A percentile compares a stretch with the other conserved stretches of the same genome.
Evolutionary conservation across 1,140 invertebrate species (phyloP).

Genomic region (Tachypleus tridentatus): DNA sequence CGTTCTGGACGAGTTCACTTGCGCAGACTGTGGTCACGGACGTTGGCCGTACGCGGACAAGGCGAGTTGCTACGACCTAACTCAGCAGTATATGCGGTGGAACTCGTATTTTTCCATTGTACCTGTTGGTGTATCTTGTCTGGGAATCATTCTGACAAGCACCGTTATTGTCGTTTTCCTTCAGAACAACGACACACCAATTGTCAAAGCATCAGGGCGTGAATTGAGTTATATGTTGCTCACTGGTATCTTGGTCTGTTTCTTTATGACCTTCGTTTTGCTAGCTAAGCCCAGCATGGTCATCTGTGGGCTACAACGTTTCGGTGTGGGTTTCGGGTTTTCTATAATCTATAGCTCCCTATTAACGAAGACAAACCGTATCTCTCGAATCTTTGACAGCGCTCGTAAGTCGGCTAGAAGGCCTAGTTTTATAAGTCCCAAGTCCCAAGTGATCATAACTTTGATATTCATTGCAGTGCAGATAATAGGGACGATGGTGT

Average conservation of each 20-base stretch:
- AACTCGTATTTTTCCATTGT: conserved; percentile 42
- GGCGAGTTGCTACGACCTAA: conserved; percentile 32
- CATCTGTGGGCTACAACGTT: conserved; percentile 42
- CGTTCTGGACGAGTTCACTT: conserved; percentile 44
- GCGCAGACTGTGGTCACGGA: conserved; percentile 42
- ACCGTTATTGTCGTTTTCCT: conserved; percentile 38
- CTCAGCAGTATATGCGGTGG: conserved; percentile 46
- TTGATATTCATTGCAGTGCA: conserved; percentile 47
- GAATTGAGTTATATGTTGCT: conserved; percentile 48
- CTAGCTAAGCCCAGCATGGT: conserved; percentile 38
- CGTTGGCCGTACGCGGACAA: conserved; percentile 37
- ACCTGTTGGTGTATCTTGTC: conserved; percentile 39
- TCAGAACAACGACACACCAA: conserved; percentile 32
- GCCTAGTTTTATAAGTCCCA: conserved; percentile 58
- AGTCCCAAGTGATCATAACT: conserved; percentile 57
- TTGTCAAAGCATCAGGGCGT: conserved; percentile 45
- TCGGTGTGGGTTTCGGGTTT: conserved; percentile 47
- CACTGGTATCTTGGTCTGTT: conserved; percentile 38
- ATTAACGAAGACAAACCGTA: conserved; percentile 50
- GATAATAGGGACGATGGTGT: conserved; percentile 37
- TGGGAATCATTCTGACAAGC: conserved; percentile 42
- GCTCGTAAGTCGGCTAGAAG: conserved; percentile 50
- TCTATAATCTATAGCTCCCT: conserved; percentile 48
- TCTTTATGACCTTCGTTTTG: conserved; percentile 40
- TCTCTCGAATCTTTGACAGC: conserved; percentile 48